Evolutionary conservation across 2,797 vertebrate species (phyloP), one percentile per base, ranked within the genome.

Genomic region (Trichosurus vulpecula): DNA sequence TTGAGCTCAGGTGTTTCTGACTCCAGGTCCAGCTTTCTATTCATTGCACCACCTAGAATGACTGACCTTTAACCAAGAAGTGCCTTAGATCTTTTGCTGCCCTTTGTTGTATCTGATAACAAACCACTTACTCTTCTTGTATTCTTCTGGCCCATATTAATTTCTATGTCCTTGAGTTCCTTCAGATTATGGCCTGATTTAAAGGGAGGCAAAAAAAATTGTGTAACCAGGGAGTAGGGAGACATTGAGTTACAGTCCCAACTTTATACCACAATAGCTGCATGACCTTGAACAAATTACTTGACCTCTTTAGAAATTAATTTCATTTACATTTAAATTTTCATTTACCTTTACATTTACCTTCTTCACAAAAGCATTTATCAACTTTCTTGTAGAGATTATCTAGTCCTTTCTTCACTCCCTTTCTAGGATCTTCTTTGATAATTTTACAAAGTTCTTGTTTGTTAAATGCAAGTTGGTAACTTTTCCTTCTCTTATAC

Each of bases 321-420:
- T 53, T 90, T 90, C 52, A 52, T 53, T 29, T 31, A 56, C 22
- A 5, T 54, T 54, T 16, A 54, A 16, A 54, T 54, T 54, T 54
- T 54, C 19, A 54, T 54, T 54, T 52, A 5, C 52, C 52, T 54
- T 54, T 56, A 8, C 55, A 27, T 56, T 56, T 56, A 27, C 55
- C 99, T 96, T 99, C 99, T 97, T 99, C 99, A 98, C 99, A 99
- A 90, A 99, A 98, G 96, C 99, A 99, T 97, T 99, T 99, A 98
- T 99, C 99, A 92, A 99, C 99, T 95, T 99, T 99, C 98, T 99
- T 99, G 98, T 99, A 99, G 52, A 99, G 99, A 97, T 99, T 99
- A 97, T 99, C 99, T 51, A 99, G 98, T 56, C 99, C 99, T 96
- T 99, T 99, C 97, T 99, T 99, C 96, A 99, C 99, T 98, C 99